phyloP scores from a whole-genome alignment of 1,140 invertebrate species.

The Drosophila setifemur region DNA sequence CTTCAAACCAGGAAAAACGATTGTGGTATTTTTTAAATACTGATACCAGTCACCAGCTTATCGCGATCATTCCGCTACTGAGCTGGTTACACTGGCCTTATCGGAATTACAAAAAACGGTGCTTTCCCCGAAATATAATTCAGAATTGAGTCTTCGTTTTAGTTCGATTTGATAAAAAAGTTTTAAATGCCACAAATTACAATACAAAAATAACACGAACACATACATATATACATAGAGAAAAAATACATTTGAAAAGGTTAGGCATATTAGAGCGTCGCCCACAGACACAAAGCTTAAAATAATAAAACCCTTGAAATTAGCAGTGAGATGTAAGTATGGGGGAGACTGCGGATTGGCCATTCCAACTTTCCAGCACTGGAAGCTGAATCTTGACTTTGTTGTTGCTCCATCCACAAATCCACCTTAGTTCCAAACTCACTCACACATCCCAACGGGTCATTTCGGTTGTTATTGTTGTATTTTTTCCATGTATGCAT shows the following conservation, averaged over 20 bases:
- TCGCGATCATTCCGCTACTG: background rate
- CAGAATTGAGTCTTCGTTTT: conserved; percentile 34
- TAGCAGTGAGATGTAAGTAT: conserved; percentile 50
- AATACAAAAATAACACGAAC: conserved; percentile 40
- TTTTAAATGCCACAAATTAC: conserved; percentile 32
- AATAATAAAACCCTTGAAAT: conserved; percentile 41
- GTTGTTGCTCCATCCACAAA: background rate
- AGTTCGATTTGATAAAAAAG: conserved; percentile 49
- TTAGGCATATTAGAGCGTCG: conserved; percentile 26
- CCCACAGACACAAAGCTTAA: background rate
- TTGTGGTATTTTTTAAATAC: no score
- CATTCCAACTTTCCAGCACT: no score
- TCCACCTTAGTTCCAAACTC: background rate
- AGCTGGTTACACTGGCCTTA: background rate
- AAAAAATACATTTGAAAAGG: conserved; percentile 43
- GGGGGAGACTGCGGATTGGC: background rate
- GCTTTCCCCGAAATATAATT: conserved; percentile 43
- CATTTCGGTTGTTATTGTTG: no score
- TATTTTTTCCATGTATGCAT: no score
- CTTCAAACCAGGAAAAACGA: no score
- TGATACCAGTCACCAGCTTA: background rate
- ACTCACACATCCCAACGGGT: background rate
- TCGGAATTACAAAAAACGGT: background rate
- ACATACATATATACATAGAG: conserved; percentile 24
- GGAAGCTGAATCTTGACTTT: background rate